Evolutionary conservation across 2,888 invertebrate genomes (phyloP), one percentile per base, ranked within the genome.

Genomic region (Orthosia gothica): DNA sequence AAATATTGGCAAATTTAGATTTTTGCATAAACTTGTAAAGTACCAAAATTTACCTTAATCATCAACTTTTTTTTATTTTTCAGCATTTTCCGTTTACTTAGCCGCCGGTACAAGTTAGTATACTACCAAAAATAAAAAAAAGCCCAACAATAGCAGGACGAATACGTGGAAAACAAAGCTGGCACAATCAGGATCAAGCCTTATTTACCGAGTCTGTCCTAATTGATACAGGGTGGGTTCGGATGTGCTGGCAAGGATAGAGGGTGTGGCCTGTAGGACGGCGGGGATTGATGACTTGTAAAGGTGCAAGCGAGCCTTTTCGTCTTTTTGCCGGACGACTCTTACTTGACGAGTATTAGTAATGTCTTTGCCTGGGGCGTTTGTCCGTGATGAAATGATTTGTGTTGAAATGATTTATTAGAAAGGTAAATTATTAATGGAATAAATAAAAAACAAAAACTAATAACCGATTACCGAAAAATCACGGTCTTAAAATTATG

Each of bases 211-310:
- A 91, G 92, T 87, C 89, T 88, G 83, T 84, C 91, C 94, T 95
- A 95, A 95, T 95, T 95, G 95, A 95, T 95, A 93, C 93, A 89
- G 92, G 91, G 91, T 88, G 92, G 91, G 91, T 89, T 84, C 89
- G 92, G 88, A 89, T 80, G 79, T 71, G 78, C 79, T 84, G 86
- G 89, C 83, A 89, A 90, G 89, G 89, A 88, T 86, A 83, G 76
- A 74, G 65, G 65, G 86, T 87, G 77, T 70, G 91, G 93, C 92
- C 86, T 81, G 12, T 23, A 84, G 79, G 81, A 23, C 15, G 63
- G 91, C 89, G 89, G 67, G 74, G 81, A 82, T 83, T 84, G 87
- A 84, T 85, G 73, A 67, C 57, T 49, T 72, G 54, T 50, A 70
- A 54, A 63, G 57, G 62, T 73, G 72, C 59, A 57, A 64, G 52